phyloP scores from a whole-genome alignment of 2,113 vertebrate species.

The Planiliza haematocheilus region DNA sequence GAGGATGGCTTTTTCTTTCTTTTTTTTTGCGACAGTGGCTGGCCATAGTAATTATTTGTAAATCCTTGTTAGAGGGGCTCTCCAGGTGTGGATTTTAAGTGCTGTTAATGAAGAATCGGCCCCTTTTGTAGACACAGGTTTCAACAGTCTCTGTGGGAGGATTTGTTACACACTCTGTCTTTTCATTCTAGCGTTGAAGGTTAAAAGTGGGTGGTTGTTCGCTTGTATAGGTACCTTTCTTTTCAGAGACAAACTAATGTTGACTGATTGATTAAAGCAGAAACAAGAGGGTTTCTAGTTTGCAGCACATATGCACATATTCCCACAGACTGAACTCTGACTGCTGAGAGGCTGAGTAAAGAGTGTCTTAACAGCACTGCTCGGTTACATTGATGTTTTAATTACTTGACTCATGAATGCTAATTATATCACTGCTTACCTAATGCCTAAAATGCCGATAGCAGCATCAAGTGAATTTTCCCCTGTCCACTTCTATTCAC shows the following conservation, averaged over 20 bases:
- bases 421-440: conserved; percentile 80
- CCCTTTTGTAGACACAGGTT: conserved; percentile 17
- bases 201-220: not conserved
- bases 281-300: not conserved
- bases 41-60: conserved; percentile 48
- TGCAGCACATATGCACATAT: not conserved
- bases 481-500: conserved; percentile 49
- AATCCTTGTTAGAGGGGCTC: conserved; percentile 45
- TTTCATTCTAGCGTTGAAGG: conserved; percentile 18
- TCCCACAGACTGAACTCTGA: conserved; percentile 29
- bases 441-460: conserved; percentile 81
- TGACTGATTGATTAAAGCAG: too few species aligned
- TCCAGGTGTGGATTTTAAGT: conserved; percentile 46
- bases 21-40: conserved; percentile 23
- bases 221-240: not conserved
- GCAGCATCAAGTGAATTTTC: conserved; percentile 54
- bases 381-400: conserved; percentile 80
- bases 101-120: conserved; percentile 7
- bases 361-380: conserved; percentile 62
- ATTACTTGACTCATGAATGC: conserved; percentile 83
- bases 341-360: conserved; percentile 44
- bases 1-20: not conserved
- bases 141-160: conserved; percentile 35
- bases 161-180: not conserved
- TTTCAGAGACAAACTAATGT: too few species aligned